These are phyloP conservation scores for Myopa tessellatipennis DNA, from an alignment of 2,888 invertebrate species.

Conservation along the genomic window DNA sequence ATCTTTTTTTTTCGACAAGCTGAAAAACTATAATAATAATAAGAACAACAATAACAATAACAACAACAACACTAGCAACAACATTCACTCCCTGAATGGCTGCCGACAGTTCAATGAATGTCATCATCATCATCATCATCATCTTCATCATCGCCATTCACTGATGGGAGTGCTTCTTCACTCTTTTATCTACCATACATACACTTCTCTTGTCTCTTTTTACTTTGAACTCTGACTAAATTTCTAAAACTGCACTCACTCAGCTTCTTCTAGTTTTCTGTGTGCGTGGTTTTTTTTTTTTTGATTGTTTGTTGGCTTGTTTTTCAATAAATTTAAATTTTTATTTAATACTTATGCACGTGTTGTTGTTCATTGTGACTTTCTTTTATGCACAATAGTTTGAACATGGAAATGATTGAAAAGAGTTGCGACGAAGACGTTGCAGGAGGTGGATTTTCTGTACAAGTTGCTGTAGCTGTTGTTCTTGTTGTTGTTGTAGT, in stretches of 20 bases:
- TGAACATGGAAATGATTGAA: not conserved
- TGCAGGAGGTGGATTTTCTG: conserved; percentile 29
- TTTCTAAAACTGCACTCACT: not conserved
- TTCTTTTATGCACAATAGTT: not conserved
- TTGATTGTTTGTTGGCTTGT: conserved; percentile 15
- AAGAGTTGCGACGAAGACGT: conserved; percentile 13
- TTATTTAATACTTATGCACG: not conserved
- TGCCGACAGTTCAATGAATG: not conserved
- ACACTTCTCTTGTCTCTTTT: not conserved
- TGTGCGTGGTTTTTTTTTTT: not conserved
- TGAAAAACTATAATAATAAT: too few species aligned
- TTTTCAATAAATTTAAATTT: conserved; percentile 4
- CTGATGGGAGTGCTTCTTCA: not conserved
- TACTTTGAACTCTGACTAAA: conserved; percentile 2
- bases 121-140: not conserved
- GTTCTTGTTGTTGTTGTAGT: too few species aligned
- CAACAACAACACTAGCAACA: too few species aligned
- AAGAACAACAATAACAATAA: too few species aligned
- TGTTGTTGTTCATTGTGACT: not conserved
- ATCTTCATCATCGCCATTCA: not conserved
- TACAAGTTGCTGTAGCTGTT: not conserved
- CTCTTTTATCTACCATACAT: not conserved
- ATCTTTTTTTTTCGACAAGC: too few species aligned
- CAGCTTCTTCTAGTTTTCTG: not conserved
- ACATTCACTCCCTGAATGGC: too few species aligned